Base-by-base conservation (phyloP, 2,113 vertebrate genomes). In the Theristicus caerulescens region DNA sequence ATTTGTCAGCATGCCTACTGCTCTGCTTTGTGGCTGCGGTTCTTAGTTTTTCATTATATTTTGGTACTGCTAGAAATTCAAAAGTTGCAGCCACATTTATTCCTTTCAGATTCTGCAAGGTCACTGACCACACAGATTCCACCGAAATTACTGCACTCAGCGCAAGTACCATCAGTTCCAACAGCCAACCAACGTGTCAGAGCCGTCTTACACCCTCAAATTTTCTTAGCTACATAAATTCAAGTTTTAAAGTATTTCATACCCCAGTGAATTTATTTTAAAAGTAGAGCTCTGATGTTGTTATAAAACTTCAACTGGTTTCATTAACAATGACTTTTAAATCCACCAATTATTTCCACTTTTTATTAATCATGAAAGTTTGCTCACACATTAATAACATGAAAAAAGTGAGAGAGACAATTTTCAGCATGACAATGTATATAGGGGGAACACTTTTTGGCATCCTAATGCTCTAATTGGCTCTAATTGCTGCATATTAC, bases 381-480 rank as follows among this genome's bases (percentile, higher is more conserved):
- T 54, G 17, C 44, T 79, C 47, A 49, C 17, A 31, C 10, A 11
- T 25, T 47, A 79, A 17, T 7, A 47, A 26, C 11, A 24, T 2
- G 38, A 15, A 47, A 36, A 74, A 49, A 62, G 6, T 0, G 6
- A 61, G 25, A 7, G 3, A 44, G 44, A 21, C 10, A 20, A 54
- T 31, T 59, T 83, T 26, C 72, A 70, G 24, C 8, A 9, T 14
- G 32, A 57, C 34, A 18, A 3, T 2, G 26, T 4, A 79, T 3
- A 44, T 1, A 38, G 0, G 2, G 15, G 19, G 26, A 44, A n/a
- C 51, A 42, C 10, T 40, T 66, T 20, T 2, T 12, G 10, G 25
- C 40, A 88, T 6, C 34, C 32, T 65, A 29, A 32, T 22, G 46
- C 29, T 64, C 55, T 32, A 55, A 51, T 1, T 52, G 27, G 32